Evolutionary conservation across 2,797 vertebrate genomes (phyloP).

Genomic region (Cuculus canorus): DNA sequence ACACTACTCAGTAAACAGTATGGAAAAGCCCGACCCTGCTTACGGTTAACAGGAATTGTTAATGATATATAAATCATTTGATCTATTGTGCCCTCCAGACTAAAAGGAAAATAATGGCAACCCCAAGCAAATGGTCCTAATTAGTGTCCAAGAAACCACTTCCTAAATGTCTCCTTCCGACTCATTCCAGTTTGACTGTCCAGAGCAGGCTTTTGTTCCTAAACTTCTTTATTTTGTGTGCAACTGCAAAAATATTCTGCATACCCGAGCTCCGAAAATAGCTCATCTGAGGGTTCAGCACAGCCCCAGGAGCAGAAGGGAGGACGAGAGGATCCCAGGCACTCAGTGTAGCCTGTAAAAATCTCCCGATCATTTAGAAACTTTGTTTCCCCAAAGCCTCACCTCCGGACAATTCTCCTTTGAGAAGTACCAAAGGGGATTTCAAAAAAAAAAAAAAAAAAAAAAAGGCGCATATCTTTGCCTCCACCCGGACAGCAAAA

Average conservation of each 20-base stretch:
- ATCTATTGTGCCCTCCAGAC: slow-evolving; percentile 54
- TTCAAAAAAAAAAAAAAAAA: neutral
- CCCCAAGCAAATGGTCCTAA: slow-evolving; percentile 70
- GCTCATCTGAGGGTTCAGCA: neutral
- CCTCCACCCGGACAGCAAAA: neutral
- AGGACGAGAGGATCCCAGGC: neutral
- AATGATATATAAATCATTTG: slow-evolving; percentile 67
- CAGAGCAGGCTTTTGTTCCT: slow-evolving; percentile 47
- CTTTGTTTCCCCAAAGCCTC: neutral
- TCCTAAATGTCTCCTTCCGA: slow-evolving; percentile 66
- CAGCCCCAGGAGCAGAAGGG: neutral
- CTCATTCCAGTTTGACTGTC: slow-evolving; percentile 56
- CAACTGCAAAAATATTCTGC: neutral
- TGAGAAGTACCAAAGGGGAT: neutral
- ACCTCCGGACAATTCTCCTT: neutral
- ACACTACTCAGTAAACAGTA: slow-evolving; percentile 28
- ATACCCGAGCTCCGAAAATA: neutral
- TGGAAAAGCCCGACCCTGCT: slow-evolving; percentile 36
- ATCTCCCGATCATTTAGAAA: neutral
- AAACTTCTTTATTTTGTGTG: neutral
- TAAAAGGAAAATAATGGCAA: slow-evolving; percentile 63
- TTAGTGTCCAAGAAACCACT: slow-evolving; percentile 69
- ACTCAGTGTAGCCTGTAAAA: neutral
- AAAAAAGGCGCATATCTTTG: neutral
- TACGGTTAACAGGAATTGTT: slow-evolving; percentile 57